Base-by-base conservation (phyloP, 2,888 invertebrate species). In the Netelia fuscicornis region DNA sequence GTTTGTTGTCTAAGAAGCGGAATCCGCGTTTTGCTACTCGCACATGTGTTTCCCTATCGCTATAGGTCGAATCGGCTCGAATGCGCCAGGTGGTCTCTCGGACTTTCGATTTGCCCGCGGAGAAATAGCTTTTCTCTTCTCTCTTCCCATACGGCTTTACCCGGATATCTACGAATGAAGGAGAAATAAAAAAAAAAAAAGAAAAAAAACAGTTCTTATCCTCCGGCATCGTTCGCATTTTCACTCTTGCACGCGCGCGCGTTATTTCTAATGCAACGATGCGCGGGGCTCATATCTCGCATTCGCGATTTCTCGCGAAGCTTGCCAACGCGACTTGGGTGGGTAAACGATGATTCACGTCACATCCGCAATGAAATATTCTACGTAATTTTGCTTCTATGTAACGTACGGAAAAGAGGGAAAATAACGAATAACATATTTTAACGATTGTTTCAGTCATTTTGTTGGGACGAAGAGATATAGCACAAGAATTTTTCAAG, bases 51-150 rank as follows among this genome's bases (percentile, higher is more conserved):
- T 74, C 68, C 54, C 52, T 20, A 54, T 65, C 52, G 72, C 56
- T 67, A 58, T 70, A 48, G 13, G 17, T 42, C 44, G 17, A 74
- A 56, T 44, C 17, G 67, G 60, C 75, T 74, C 75, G 78, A 81
- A 78, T 78, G 78, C 81, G 81, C 84, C 84, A 85, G 84, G 81
- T 85, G 84, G 84, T 81, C 78, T 81, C 70, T 85, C 81, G 78
- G 78, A 85, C 84, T 85, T 85, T 81, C 84, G 81, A 85, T 85
- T 85, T 85, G 81, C 84, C 78, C 74, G 68, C 72, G 74, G 74
- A 85, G 64, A 71, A 85, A 85, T 85, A 78, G 81, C 84, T 85
- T 85, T 81, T 85, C 78, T 85, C 74, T 77, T 81, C 77, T 78
- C 67, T 68, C 42, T 37, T 42, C 2, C 37, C 6, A 0, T 37